Percentiles rank a stretch among this genome's conserved stretches.
Conservation (phyloP, 2,888 invertebrate genomes). For the Andrena fulva region DNA sequence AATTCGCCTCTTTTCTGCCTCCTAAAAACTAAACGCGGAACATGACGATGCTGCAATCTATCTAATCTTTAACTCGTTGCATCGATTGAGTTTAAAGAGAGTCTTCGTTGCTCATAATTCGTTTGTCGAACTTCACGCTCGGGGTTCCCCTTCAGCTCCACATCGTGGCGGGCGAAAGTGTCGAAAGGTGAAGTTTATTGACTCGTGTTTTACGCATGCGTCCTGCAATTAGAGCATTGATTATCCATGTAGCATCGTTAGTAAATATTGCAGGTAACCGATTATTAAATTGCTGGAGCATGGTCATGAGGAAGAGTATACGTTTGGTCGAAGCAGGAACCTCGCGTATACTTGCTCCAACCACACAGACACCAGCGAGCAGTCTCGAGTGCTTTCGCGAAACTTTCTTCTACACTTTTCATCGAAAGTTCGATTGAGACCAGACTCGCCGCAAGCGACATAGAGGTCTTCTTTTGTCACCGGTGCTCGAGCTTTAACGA, state of each 20-base stretch:
- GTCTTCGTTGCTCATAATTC: not conserved
- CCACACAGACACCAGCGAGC: no score
- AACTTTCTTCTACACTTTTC: no score
- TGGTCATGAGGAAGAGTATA: no score
- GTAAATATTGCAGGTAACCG: constrained; percentile 8
- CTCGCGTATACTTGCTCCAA: no score
- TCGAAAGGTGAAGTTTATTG: constrained; percentile 42
- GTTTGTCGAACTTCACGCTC: not conserved
- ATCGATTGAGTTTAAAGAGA: no score
- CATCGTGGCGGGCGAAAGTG: constrained; percentile 7
- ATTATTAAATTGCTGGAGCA: constrained; percentile 18
- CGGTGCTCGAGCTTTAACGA: constrained; percentile 6
- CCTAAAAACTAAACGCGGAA: no score
- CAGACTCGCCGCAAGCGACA: not conserved
- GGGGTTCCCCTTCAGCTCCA: not conserved
- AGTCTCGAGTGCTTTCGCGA: no score
- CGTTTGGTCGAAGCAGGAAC: no score
- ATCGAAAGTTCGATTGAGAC: no score
- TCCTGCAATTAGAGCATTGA: constrained; percentile 51
- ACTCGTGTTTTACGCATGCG: constrained; percentile 44
- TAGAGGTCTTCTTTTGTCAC: not conserved
- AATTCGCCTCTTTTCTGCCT: no score
- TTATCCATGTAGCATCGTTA: constrained; percentile 34
- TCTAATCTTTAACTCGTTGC: no score
- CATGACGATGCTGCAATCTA: no score